These are phyloP conservation scores for Nemotelus nigrinus DNA, from an alignment of 2,888 invertebrate genomes.

Conservation along the genomic window DNA sequence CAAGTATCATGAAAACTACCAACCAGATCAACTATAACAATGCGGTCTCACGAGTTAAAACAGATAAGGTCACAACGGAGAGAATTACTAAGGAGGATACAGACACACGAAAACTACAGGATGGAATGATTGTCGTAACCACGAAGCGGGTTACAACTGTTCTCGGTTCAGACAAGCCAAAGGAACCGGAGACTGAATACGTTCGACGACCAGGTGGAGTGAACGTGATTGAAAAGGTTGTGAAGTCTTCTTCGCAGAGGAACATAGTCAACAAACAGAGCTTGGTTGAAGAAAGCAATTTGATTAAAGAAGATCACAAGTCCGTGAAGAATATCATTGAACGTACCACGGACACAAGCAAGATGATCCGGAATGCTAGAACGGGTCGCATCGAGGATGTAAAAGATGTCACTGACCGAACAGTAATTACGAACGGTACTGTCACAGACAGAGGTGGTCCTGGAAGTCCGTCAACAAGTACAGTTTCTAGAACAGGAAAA, in stretches of 20 bases:
- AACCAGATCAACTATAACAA: slow-evolving; percentile 71
- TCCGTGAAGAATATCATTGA: slow-evolving; percentile 45
- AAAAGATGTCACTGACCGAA: slow-evolving; percentile 22
- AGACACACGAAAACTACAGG: slow-evolving; percentile 65
- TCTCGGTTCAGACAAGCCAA: slow-evolving; percentile 59
- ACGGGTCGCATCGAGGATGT: slow-evolving; percentile 30
- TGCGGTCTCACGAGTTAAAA: slow-evolving; percentile 64
- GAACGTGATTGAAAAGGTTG: slow-evolving; percentile 61
- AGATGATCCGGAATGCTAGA: slow-evolving; percentile 25
- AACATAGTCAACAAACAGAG: slow-evolving; percentile 57
- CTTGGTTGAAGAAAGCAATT: slow-evolving; percentile 46
- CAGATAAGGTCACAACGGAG: slow-evolving; percentile 60
- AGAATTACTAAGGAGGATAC: slow-evolving; percentile 55
- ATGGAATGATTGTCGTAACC: slow-evolving; percentile 68
- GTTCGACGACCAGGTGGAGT: slow-evolving; percentile 60
- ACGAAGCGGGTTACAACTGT: slow-evolving; percentile 66
- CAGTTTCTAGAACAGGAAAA: not conserved
- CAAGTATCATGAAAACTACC: slow-evolving; percentile 67
- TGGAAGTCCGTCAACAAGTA: not conserved
- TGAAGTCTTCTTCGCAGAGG: slow-evolving; percentile 59
- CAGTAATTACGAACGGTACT: not conserved
- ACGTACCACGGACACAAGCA: slow-evolving; percentile 37
- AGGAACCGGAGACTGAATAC: slow-evolving; percentile 62
- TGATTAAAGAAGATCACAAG: slow-evolving; percentile 52
- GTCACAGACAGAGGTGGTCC: not conserved